These are phyloP conservation scores for Bembecia ichneumoniformis DNA, from an alignment of 2,888 invertebrate species.

Conservation along the genomic window DNA sequence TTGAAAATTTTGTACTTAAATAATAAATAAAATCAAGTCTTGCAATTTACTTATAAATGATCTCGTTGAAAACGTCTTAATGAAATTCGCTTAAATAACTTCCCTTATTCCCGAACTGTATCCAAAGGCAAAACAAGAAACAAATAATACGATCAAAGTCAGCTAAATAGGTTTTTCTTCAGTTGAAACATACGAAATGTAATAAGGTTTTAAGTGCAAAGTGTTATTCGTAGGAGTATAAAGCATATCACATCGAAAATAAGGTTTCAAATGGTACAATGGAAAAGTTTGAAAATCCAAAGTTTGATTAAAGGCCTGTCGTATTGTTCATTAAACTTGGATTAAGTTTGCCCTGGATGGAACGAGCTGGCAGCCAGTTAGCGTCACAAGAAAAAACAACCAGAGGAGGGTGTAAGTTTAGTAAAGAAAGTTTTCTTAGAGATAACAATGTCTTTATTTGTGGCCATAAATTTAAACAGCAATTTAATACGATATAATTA, in stretches of 20 bases:
- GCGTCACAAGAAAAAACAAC: constrained; percentile 59
- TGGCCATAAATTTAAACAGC: constrained; percentile 7
- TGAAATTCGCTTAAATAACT: constrained; percentile 18
- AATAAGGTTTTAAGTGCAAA: constrained; percentile 16
- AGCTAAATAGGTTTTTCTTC: constrained; percentile 67
- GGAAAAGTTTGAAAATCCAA: constrained; percentile 48
- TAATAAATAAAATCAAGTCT: background rate
- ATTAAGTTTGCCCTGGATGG: constrained; percentile 69
- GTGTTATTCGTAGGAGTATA: constrained; percentile 3
- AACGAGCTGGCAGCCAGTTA: constrained; percentile 73
- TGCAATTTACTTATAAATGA: constrained; percentile 1
- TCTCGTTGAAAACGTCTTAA: constrained; percentile 5
- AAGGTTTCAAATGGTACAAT: constrained; percentile 24
- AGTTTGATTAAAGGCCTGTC: constrained; percentile 74
- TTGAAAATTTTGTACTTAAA: too few relatives aligned
- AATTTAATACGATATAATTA: too few relatives aligned
- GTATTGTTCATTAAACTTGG: constrained; percentile 74
- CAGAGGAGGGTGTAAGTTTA: constrained; percentile 34
- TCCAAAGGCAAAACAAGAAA: constrained; percentile 52
- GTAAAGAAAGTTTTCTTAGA: constrained; percentile 36
- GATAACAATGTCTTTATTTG: constrained; percentile 24
- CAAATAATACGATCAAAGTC: constrained; percentile 66
- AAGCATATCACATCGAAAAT: constrained; percentile 8
- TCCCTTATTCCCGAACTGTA: constrained; percentile 24
- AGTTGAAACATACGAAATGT: constrained; percentile 18